A percentile compares a stretch with the other conserved stretches of the same genome.
These are phyloP conservation scores for Drosophila miranda DNA, from an alignment of 1,140 invertebrate genomes.

Conservation along the genomic window DNA sequence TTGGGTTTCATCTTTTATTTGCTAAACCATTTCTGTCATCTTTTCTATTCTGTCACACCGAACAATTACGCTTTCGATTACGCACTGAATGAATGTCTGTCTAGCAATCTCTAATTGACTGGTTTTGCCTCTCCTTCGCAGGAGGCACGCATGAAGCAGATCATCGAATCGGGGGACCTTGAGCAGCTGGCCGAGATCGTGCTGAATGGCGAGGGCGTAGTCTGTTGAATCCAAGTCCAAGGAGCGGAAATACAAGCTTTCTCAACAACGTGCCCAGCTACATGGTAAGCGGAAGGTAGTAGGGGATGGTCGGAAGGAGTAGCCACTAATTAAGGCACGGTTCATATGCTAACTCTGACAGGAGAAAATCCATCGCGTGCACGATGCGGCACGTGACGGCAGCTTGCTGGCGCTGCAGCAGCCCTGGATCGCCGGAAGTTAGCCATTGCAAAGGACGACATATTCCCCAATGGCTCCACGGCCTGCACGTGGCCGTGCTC, in stretches of 20 bases:
- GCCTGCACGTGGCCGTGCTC: constrained; percentile 96
- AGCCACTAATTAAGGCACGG: constrained; percentile 31
- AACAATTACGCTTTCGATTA: constrained; percentile 28
- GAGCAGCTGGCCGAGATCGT: constrained; percentile 94
- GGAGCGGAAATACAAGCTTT: constrained; percentile 93
- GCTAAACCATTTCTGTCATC: constrained; percentile 25
- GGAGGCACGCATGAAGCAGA: constrained; percentile 85
- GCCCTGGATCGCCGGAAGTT: constrained; percentile 95
- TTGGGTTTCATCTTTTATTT: constrained; percentile 24
- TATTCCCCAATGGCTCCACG: constrained; percentile 92
- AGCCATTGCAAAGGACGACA: constrained; percentile 91
- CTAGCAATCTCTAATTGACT: not conserved
- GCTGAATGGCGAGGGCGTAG: constrained; percentile 92
- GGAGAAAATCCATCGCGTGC: constrained; percentile 94
- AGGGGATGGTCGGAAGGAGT: constrained; percentile 10
- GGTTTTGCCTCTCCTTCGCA: constrained; percentile 38
- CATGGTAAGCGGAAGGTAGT: constrained; percentile 88
- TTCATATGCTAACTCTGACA: constrained; percentile 76
- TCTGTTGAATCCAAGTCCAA: constrained; percentile 88
- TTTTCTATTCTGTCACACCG: constrained; percentile 14
- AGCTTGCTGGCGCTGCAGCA: constrained; percentile 92
- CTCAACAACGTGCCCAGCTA: constrained; percentile 94
- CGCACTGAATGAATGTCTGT: constrained; percentile 8
- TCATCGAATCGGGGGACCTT: constrained; percentile 91
- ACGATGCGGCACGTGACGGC: constrained; percentile 92